Evolutionary conservation across 1,140 invertebrate genomes (phyloP), one percentile per base, ranked within the genome.

Genomic region (Formica exsecta): DNA sequence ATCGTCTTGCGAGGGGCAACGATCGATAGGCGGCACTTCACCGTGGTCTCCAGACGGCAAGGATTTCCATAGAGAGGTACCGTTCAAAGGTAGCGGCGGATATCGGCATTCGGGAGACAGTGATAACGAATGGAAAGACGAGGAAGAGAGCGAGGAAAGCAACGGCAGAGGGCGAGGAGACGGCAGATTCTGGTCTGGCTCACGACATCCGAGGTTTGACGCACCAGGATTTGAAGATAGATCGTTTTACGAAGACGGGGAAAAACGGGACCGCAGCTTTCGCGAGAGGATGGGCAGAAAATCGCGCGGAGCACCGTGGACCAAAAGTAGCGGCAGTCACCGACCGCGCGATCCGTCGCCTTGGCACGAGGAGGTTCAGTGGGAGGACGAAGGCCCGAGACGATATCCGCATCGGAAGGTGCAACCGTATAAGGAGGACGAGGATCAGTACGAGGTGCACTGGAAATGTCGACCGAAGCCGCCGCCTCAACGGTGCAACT

Each of bases 31-130:
- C 61, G 96, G 95, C 64, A 96, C 96, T 7, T 97, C 97, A 2
- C 97, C 97, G 0, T 97, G 97, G 96, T 98, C 97, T 1, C 97
- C 97, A 0, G 97, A 98, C 93, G 97, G 97, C 2, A 97, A 97
- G 76, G 97, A 97, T 85, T 96, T 96, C 77, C 94, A 95, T 32
- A 94, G 94, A 74, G 95, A 95, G 71, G 92, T 93, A 0, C 91
- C 94, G 11, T 87, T 90, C 74, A 90, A 93, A 83, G 87, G 54
- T 3, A 85, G 66, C 75, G 74, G 61, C 36, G 57, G 83, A 8
- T 91, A 93, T 16, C 91, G 94, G 41, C 93, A 93, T 36, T 95
- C 94, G 0, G 94, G 94, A 0, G 94, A 95, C 94, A 96, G 94
- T 92, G 96, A 93, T 68, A 95, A 90, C 90, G 95, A 93, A 73